These are phyloP conservation scores for Steinernema hermaphroditum DNA, from an alignment of 2,888 invertebrate genomes.

Conservation along the genomic window DNA sequence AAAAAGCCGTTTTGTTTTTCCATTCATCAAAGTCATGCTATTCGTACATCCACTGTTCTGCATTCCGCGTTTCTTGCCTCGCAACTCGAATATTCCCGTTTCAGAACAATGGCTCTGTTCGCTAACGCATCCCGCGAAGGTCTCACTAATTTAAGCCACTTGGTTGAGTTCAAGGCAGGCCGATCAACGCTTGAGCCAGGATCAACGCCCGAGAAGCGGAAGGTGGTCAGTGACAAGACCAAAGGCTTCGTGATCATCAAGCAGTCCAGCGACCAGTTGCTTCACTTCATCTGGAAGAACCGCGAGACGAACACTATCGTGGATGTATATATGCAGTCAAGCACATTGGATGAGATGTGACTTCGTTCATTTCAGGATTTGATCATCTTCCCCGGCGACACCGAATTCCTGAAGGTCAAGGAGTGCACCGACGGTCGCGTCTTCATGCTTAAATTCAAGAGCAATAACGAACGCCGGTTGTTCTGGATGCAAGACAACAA, in stretches of 20 bases:
- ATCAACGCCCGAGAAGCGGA: conserved; percentile 59
- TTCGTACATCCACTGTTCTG: too few species aligned
- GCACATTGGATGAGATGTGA: conserved; percentile 1
- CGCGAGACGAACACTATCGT: conserved; percentile 87
- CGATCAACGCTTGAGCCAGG: conserved; percentile 54
- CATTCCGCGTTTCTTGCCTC: too few species aligned
- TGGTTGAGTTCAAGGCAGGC: conserved; percentile 61
- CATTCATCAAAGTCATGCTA: too few species aligned
- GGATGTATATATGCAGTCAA: conserved; percentile 77
- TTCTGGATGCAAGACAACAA: conserved; percentile 99
- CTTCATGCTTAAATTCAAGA: conserved; percentile 92
- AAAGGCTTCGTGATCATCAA: conserved; percentile 92
- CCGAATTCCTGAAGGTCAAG: conserved; percentile 89
- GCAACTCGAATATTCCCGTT: too few species aligned
- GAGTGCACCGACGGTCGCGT: conserved; percentile 90
- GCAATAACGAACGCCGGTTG: conserved; percentile 83
- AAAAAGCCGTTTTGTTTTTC: too few species aligned
- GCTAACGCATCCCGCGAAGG: conserved; percentile 38
- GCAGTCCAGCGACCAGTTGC: conserved; percentile 92
- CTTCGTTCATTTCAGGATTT: conserved; percentile 75
- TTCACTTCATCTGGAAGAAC: conserved; percentile 99
- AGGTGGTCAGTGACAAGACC: conserved; percentile 70
- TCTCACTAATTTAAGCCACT: conserved; percentile 36
- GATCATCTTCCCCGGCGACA: conserved; percentile 97
- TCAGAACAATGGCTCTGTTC: conserved; percentile 30